Evolutionary conservation across 2,888 invertebrate species (phyloP).

Genomic region (Gisinianus flammeolus): DNA sequence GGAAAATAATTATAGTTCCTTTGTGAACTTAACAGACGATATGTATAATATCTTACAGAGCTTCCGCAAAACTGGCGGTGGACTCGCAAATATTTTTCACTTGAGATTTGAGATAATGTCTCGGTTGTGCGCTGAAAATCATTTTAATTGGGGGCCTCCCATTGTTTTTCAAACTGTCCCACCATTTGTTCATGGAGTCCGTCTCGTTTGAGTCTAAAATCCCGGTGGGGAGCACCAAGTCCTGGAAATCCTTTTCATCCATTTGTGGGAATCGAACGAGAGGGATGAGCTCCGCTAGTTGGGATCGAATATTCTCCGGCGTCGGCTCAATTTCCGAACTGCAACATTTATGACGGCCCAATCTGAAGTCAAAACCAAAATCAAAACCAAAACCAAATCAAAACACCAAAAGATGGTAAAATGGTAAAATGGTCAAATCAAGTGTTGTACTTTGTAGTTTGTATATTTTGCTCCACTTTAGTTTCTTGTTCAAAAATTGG

Average conservation of each 20-base stretch:
- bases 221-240: neutral
- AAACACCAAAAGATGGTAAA: no score
- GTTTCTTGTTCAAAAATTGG: no score
- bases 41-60: neutral
- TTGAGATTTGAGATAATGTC: neutral
- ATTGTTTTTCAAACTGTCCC: no score
- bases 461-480: no score
- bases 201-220: neutral
- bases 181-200: slow-evolving; percentile 1
- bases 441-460: no score
- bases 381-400: no score
- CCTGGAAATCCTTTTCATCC: neutral
- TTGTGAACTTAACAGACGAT: no score
- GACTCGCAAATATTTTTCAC: neutral
- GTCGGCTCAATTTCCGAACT: neutral
- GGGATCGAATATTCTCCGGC: neutral
- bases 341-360: neutral
- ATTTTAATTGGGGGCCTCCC: neutral
- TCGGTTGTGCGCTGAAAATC: neutral
- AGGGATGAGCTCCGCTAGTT: neutral
- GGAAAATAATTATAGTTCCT: no score
- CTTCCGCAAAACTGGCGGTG: neutral
- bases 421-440: no score
- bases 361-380: no score
- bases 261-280: neutral